Evolutionary conservation across 1,140 invertebrate genomes (phyloP).

Genomic region (Metopolophium dirhodum): DNA sequence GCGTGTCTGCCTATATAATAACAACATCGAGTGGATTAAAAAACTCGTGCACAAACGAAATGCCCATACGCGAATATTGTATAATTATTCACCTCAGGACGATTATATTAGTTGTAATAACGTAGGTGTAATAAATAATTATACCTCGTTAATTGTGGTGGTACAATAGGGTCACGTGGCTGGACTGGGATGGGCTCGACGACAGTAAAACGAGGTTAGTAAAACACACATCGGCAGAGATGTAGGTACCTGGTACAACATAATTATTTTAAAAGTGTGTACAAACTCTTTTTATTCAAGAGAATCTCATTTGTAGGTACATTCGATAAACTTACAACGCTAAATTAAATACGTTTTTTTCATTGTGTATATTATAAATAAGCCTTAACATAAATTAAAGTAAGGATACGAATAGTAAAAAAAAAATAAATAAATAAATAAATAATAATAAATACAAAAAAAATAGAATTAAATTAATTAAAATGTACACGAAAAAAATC

Average conservation of each 20-base stretch:
- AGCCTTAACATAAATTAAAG: constrained; percentile 56
- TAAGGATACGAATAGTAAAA: constrained; percentile 50
- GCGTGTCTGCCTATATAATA: neutral
- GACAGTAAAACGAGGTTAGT: neutral
- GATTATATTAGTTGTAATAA: neutral
- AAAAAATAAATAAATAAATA: constrained; percentile 41
- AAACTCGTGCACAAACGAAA: neutral
- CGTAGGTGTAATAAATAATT: neutral
- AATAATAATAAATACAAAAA: constrained; percentile 50
- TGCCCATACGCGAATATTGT: neutral
- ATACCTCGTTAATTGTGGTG: neutral
- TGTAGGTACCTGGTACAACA: neutral
- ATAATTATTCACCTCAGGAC: neutral
- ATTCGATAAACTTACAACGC: constrained; percentile 50
- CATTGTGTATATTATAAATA: constrained; percentile 53
- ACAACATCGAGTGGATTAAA: neutral
- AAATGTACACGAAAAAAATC: constrained; percentile 53
- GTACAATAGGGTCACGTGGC: neutral
- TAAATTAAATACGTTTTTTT: constrained; percentile 46
- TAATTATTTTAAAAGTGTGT: constrained; percentile 49
- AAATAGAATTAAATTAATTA: constrained; percentile 24
- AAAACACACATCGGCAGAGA: neutral
- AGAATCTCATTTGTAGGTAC: constrained; percentile 44
- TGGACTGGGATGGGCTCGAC: neutral
- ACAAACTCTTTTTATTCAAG: constrained; percentile 53